Percentiles rank a stretch among this genome's conserved stretches.
Conservation (phyloP, 2,113 vertebrate species). For the Leucoraja erinaceus region DNA sequence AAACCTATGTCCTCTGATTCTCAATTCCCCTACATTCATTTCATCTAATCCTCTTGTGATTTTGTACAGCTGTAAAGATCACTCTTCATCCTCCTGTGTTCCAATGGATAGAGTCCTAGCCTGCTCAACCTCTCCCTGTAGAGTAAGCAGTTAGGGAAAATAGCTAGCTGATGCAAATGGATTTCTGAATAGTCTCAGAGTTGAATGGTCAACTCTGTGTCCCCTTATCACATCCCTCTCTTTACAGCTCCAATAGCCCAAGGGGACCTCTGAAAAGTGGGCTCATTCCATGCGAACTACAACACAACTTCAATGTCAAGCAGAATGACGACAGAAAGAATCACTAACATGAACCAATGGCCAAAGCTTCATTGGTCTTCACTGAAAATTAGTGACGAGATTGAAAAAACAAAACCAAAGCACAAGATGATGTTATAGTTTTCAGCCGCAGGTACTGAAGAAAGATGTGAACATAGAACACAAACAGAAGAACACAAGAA, state of each 20-base stretch:
- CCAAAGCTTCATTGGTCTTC: background rate
- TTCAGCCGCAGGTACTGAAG: background rate
- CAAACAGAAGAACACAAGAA: too few species aligned
- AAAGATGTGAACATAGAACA: too few species aligned
- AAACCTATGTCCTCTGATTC: too few species aligned
- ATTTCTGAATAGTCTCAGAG: background rate
- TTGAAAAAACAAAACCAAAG: background rate
- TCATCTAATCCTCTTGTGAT: too few species aligned
- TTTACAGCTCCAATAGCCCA: background rate
- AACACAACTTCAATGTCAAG: background rate
- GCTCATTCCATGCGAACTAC: background rate
- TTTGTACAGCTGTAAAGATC: too few species aligned
- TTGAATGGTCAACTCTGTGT: background rate
- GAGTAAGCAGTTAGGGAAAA: background rate
- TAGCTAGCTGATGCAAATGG: background rate
- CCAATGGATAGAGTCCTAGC: too few species aligned
- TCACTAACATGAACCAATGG: background rate
- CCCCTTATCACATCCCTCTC: background rate
- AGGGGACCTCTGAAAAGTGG: background rate
- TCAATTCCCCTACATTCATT: too few species aligned
- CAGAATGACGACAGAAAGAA: background rate
- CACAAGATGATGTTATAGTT: background rate
- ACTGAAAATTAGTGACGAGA: background rate
- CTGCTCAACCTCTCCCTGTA: too few species aligned
- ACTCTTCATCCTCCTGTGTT: too few species aligned